Base-by-base conservation (phyloP, 2,888 invertebrate species). In the Euplexia lucipara region DNA sequence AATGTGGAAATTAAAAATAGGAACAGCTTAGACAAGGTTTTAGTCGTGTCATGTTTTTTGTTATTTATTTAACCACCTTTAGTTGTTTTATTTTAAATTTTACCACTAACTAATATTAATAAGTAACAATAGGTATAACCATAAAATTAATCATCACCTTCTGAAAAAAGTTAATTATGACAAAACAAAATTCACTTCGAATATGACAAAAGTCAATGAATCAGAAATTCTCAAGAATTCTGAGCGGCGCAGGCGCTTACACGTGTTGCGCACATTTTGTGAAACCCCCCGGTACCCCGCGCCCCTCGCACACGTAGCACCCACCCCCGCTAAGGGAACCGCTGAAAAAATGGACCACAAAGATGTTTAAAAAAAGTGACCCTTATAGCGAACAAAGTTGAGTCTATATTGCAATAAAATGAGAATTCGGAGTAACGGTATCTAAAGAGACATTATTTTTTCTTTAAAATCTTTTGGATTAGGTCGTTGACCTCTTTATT, bases 181-280 rank as follows among this genome's bases (percentile, higher is more conserved):
- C 63, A 80, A 81, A 81, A 81, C 75, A 78, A 81, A 79, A 79
- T 79, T 69, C 70, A 79, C 74, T 83, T 72, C 76, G 63, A 70
- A 86, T 84, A 86, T 81, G 83, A 87, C 86, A 88, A 89, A 88
- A 88, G 82, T 84, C 86, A 89, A 91, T 92, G 93, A 94, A 91
- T 93, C 93, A 92, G 90, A 90, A 90, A 91, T 93, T 94, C 94
- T 92, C 94, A 92, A 92, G 93, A 91, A 87, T 86, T 86, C 84
- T 79, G 78, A 84, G 83, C 78, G 85, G 85, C 85, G 78, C 74
- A 82, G 85, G 88, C 86, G 83, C 78, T 51, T 77, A 86, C 94
- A 94, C 89, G 92, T 94, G 93, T 85, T 87, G 78, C 89, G 84
- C 94, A 94, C 95, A 91, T 93, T 93, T 89, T 79, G 82, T 83